Conservation (phyloP, 2,888 invertebrate genomes). For the Deilephila porcellus region DNA sequence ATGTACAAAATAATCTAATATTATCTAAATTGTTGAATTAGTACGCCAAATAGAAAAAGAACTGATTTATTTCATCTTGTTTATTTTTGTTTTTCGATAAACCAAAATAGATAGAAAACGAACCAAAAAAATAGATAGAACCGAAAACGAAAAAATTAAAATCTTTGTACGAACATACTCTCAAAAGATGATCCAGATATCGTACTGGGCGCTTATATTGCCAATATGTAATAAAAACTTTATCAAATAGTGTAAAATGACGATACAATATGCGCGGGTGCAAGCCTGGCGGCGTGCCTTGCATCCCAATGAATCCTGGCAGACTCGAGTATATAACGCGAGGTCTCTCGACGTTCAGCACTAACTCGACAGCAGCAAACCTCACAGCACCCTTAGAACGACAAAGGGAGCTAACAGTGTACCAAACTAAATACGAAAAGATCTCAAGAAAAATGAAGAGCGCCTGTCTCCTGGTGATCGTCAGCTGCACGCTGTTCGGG, state of each 20-base stretch:
- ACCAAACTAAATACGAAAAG: constrained; percentile 34
- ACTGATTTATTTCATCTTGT: no score
- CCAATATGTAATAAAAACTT: no score
- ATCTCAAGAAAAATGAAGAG: constrained; percentile 60
- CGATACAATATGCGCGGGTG: constrained; percentile 60
- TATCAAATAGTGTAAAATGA: constrained; percentile 48
- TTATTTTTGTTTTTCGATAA: no score
- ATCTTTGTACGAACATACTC: no score
- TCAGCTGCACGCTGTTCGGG: constrained; percentile 65
- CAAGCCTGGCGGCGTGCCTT: constrained; percentile 59
- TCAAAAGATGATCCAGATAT: no score
- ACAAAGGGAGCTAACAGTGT: constrained; percentile 50
- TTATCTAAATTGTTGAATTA: no score
- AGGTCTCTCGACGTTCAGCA: constrained; percentile 54
- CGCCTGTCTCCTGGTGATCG: constrained; percentile 52
- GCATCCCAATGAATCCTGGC: constrained; percentile 76
- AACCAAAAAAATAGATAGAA: no score
- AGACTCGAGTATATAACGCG: constrained; percentile 75
- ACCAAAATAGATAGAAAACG: no score
- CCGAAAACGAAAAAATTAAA: no score
- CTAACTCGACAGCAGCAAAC: constrained; percentile 58
- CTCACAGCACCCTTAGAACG: constrained; percentile 59
- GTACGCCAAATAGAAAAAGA: no score
- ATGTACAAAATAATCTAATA: no score
- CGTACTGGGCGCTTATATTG: no score